Base-by-base conservation (phyloP, 1,140 invertebrate species). In the Conus betulinus region DNA sequence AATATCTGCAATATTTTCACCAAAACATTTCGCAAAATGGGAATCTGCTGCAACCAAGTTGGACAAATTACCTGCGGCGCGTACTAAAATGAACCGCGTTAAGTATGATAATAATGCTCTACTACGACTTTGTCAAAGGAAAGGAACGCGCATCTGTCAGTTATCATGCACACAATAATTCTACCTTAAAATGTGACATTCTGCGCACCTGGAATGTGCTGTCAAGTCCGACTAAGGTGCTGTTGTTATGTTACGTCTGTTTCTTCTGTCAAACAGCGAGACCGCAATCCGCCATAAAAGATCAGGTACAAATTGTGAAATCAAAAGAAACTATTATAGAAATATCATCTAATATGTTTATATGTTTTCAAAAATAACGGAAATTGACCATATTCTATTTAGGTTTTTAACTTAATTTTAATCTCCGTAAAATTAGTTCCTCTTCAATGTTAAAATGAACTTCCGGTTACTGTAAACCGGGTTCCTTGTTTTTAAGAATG, bases 271-370 rank as follows among this genome's bases (percentile, higher is more conserved):
- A 78, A n/a, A 27, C 25, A 7, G 57, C 57, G 8, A 60, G n/a
- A 39, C 27, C 27, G n/a, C 27, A 23, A 23, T 83, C 81, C 81
- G 81, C 81, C 81, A 83, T 83, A 51, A 83, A 53, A 51, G n/a
- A 11, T 81, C 10, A 11, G 55, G 1, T 53, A 52, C 1, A 83
- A 83, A 55, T 52, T 27, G 76, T 82, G 57, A 57, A 82, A 15
- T 87, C 51, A 53, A 23, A 67, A 8, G 10, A 10, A 55, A 4
- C 57, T 60, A 60, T 60, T 60, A 11, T 15, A 60, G 39, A 60
- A 60, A 60, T 60, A 15, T 11, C 4, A 60, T 5, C 15, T 60
- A 8, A 60, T 60, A 60, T 60, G 8, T 15, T n/a, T n/a, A n/a
- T n/a, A n/a, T n/a, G n/a, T 39, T 39, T 39, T 39, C 39, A 39